Base-by-base conservation (phyloP, 2,888 invertebrate genomes). In the Watsonalla binaria region DNA sequence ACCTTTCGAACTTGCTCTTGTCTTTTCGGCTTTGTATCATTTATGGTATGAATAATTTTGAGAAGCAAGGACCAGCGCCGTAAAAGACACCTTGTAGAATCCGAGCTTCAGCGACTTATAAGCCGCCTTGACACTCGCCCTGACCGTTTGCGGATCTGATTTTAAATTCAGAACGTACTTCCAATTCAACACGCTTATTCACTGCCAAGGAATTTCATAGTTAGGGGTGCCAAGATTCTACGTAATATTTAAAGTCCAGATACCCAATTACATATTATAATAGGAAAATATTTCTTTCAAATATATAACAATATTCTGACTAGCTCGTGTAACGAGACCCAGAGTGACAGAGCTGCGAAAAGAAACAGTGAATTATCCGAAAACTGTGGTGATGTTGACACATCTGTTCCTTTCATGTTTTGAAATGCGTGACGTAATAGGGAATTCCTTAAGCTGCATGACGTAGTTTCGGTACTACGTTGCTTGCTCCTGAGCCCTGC, bases 391-490 rank as follows among this genome's bases (percentile, higher is more conserved):
- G 67, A 70, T 66, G 65, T 73, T 70, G 66, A 70, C 71, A 70
- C 62, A 70, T 66, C 60, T 53, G 61, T 65, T 70, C 68, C 67
- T 68, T 73, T 68, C 63, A 65, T 65, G 66, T 74, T 70, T 71
- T 62, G 62, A 63, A 70, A 70, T 46, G 47, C 5, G 60, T 80
- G 79, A 82, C 80, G 80, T 78, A 83, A 84, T 62, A 78, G 82
- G 85, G 81, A 85, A 82, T 84, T 79, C 82, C 80, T 82, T 67
- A 65, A 68, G 63, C 58, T 53, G 51, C 49, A 57, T 79, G 79
- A 79, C 80, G 79, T 74, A 59, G 61, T 57, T 51, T 37, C 45
- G 51, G 45, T 48, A 50, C 14, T 52, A 39, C 65, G 62, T 63
- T 59, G 62, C 58, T 54, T 63, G 69, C 68, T 73, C 72, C 76